Percentiles rank a stretch among this genome's conserved stretches.
These are phyloP conservation scores for Varanus komodoensis DNA, from an alignment of 2,113 vertebrate genomes.

Conservation along the genomic window DNA sequence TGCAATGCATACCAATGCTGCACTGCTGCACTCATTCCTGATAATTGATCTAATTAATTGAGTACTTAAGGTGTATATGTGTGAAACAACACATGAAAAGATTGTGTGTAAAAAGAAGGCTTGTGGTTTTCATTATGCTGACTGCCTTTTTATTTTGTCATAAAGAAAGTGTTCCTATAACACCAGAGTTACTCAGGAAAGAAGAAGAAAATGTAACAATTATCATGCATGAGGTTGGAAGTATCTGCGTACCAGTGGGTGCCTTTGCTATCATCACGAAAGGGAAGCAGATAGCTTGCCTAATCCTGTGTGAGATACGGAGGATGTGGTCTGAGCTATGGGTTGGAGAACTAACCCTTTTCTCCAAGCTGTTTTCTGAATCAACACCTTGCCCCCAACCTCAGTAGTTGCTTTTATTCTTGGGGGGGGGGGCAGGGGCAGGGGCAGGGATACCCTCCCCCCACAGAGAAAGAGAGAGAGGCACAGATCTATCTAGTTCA, in stretches of 20 bases:
- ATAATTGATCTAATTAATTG: conserved; percentile 1
- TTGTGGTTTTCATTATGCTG: neutral
- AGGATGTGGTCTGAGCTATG: neutral
- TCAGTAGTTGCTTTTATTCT: too few relatives aligned
- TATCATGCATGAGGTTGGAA: neutral
- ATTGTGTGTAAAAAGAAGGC: neutral
- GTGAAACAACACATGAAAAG: neutral
- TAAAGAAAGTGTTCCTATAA: neutral
- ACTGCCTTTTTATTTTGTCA: neutral
- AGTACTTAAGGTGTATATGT: neutral
- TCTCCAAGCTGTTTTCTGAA: neutral
- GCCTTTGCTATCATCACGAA: neutral
- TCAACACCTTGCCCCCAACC: too few relatives aligned
- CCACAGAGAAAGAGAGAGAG: too few relatives aligned
- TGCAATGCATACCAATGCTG: neutral
- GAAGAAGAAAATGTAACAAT: neutral
- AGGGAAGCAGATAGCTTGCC: neutral
- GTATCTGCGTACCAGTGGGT: neutral
- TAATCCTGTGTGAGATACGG: neutral
- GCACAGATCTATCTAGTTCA: too few relatives aligned
- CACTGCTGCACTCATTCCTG: neutral
- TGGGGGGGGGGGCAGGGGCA: too few relatives aligned
- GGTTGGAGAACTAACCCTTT: neutral
- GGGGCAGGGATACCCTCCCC: too few relatives aligned
- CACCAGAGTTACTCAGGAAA: neutral